phyloP scores from a whole-genome alignment of 2,113 vertebrate species.

The Eolophus roseicapilla region DNA sequence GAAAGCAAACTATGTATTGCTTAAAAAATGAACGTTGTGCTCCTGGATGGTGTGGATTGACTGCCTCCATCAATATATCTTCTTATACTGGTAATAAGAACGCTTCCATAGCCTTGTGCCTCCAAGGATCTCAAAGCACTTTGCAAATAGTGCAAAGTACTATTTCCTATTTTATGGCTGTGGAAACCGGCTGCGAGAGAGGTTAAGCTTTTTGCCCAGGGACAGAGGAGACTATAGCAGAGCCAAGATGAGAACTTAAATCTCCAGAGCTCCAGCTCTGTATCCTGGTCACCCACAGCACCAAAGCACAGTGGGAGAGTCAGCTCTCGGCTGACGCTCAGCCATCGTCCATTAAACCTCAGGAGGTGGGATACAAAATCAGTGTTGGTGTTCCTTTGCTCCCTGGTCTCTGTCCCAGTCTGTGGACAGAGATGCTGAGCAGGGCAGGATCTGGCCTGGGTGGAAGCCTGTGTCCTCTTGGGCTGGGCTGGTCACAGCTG shows the following conservation, averaged over 20 bases:
- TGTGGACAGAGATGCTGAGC: background rate
- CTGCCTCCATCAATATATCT: conserved; percentile 45
- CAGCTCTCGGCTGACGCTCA: background rate
- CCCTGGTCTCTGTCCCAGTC: background rate
- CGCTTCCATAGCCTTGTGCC: conserved; percentile 27
- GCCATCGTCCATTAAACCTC: background rate
- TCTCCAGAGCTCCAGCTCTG: background rate
- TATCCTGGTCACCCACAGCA: background rate
- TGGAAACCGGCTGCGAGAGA: background rate
- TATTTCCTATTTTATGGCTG: background rate
- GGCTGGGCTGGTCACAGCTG: background rate
- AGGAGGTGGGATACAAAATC: background rate
- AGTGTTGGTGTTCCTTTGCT: background rate
- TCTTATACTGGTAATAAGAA: conserved; percentile 34
- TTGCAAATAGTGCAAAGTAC: conserved; percentile 3
- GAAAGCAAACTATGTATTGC: conserved; percentile 37
- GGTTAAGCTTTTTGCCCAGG: conserved; percentile 9
- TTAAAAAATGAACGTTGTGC: conserved; percentile 29
- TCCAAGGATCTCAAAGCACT: conserved; percentile 45
- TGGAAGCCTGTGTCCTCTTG: background rate
- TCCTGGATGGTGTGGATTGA: conserved; percentile 37
- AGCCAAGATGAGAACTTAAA: background rate
- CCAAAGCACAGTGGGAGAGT: background rate
- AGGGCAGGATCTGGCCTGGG: background rate
- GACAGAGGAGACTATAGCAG: background rate